Evolutionary conservation across 2,797 vertebrate genomes (phyloP).

Genomic region (Neomorphus geoffroyi): DNA sequence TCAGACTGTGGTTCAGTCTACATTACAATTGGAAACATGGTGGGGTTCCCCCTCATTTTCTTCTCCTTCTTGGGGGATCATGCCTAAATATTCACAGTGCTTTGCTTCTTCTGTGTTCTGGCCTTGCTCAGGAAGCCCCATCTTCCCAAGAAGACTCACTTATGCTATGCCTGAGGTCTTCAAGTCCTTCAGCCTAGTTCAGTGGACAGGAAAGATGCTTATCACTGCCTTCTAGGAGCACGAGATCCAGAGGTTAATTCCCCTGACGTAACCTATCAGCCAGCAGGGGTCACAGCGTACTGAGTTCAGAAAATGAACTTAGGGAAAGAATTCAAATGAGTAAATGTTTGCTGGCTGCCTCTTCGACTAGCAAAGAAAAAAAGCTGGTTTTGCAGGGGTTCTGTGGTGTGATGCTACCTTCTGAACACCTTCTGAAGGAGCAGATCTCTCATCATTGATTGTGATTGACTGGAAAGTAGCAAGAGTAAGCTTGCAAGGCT

Average conservation of each 20-base stretch:
- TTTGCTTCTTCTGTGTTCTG: not conserved
- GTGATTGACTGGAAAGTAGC: not conserved
- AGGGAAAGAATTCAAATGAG: conserved; percentile 13
- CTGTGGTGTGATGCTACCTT: not conserved
- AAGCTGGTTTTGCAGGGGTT: not conserved
- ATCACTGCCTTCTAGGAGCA: not conserved
- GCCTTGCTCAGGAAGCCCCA: not conserved
- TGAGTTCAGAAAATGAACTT: not conserved
- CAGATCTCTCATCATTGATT: not conserved
- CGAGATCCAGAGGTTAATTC: not conserved
- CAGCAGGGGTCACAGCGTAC: not conserved
- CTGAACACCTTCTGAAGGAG: not conserved
- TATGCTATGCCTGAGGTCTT: not conserved
- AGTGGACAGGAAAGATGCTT: not conserved
- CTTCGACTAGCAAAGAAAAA: not conserved
- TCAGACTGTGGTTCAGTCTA: not conserved
- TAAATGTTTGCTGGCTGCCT: not conserved
- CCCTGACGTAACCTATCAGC: not conserved
- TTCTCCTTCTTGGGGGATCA: not conserved
- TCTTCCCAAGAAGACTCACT: not conserved
- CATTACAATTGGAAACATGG: not conserved
- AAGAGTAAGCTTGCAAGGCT: not conserved
- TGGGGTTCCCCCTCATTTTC: fast-evolving
- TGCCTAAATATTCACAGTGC: not conserved
- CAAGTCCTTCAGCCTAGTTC: not conserved